phyloP scores from a whole-genome alignment of 2,888 invertebrate genomes.

The Leptarthrus brevirostris region DNA sequence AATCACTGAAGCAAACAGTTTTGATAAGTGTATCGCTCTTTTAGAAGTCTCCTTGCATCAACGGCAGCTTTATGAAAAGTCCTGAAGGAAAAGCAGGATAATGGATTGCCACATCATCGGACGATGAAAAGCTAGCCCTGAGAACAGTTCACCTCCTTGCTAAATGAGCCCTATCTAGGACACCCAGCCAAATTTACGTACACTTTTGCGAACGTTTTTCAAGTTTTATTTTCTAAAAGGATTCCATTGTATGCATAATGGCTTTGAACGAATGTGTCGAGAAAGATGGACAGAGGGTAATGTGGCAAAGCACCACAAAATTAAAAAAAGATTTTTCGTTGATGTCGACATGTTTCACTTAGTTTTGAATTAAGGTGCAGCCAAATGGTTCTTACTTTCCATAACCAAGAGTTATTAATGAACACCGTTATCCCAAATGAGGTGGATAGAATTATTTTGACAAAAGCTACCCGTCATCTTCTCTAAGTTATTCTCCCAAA shows the following conservation, averaged over 20 bases:
- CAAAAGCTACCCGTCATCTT: no score
- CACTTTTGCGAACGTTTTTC: background rate
- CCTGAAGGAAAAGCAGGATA: background rate
- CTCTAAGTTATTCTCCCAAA: no score
- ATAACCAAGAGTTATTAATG: no score
- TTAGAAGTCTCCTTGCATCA: background rate
- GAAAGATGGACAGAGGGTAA: no score
- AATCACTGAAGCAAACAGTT: constrained; percentile 41
- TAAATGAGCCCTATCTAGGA: constrained; percentile 31
- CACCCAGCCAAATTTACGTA: constrained; percentile 14
- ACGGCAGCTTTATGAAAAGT: constrained; percentile 17
- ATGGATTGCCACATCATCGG: constrained; percentile 36
- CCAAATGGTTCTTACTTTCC: no score
- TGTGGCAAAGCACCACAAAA: no score
- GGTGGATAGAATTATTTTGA: no score
- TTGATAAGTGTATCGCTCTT: constrained; percentile 40
- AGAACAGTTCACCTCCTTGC: constrained; percentile 15
- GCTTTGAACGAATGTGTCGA: no score
- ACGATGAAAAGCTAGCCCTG: constrained; percentile 18
- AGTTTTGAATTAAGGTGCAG: no score
- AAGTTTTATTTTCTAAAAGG: constrained; percentile 30
- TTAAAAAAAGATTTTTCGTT: no score
- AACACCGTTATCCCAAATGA: no score
- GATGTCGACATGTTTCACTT: no score
- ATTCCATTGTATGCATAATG: constrained; percentile 3